phyloP scores from a whole-genome alignment of 2,797 vertebrate species.

The Hozukius guyotensis region DNA sequence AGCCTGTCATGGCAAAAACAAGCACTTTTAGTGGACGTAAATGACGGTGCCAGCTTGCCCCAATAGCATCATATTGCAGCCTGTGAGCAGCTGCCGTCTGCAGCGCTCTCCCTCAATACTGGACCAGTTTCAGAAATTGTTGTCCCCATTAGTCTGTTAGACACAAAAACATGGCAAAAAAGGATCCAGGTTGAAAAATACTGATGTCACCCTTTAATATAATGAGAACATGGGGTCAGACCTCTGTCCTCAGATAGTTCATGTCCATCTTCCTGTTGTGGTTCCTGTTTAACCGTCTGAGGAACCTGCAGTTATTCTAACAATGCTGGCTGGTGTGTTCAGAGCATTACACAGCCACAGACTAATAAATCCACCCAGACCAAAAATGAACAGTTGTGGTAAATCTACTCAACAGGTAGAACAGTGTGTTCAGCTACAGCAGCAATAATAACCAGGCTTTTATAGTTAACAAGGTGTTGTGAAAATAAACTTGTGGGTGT shows the following conservation, averaged over 20 bases:
- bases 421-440: background rate
- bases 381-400: background rate
- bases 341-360: background rate
- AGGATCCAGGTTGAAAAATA: background rate
- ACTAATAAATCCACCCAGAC: conserved; percentile 25
- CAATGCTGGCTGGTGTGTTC: conserved; percentile 29
- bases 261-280: conserved; percentile 26
- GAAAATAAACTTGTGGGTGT: conserved; percentile 2
- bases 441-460: conserved; percentile 4
- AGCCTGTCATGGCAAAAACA: no score
- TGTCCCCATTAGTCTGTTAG: no score
- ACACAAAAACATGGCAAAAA: no score
- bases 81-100: no score
- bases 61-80: no score
- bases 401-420: conserved; percentile 38
- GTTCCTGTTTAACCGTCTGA: conserved; percentile 35
- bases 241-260: background rate
- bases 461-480: background rate
- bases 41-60: no score
- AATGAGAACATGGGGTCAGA: background rate
- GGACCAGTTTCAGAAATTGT: no score
- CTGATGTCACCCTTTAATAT: background rate
- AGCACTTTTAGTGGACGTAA: no score
- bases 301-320: conserved; percentile 45
- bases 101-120: no score